phyloP scores from a whole-genome alignment of 2,797 vertebrate genomes.

The Phoebastria nigripes region DNA sequence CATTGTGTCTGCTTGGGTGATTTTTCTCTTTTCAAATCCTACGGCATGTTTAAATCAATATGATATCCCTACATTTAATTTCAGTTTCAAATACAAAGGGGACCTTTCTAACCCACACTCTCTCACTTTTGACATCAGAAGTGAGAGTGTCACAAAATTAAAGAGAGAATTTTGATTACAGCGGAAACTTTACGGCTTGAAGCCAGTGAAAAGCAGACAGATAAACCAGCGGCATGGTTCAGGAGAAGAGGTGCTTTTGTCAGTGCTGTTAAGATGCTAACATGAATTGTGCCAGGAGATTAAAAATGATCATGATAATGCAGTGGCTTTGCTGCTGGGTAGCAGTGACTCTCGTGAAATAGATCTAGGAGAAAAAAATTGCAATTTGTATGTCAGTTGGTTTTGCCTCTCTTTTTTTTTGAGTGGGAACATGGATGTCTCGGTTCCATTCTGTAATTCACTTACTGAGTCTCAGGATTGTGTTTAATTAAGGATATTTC shows the following conservation, averaged over 20 bases:
- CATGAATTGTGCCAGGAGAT: background rate
- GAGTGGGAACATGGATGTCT: background rate
- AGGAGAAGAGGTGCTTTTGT: background rate
- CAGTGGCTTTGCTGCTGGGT: background rate
- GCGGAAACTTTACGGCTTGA: background rate
- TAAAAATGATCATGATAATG: background rate
- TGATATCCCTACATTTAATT: background rate
- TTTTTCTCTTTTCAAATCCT: background rate
- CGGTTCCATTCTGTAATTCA: background rate
- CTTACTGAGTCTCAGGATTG: background rate
- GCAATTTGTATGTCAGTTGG: background rate
- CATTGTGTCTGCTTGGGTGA: background rate
- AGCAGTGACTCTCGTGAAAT: background rate
- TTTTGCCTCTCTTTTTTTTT: background rate
- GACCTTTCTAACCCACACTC: background rate
- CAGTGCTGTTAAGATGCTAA: background rate
- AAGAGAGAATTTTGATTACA: background rate
- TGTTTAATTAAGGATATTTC: background rate
- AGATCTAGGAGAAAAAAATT: background rate
- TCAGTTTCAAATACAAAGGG: background rate
- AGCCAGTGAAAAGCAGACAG: background rate
- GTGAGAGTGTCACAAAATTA: background rate
- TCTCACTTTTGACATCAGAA: background rate
- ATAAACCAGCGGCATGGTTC: background rate
- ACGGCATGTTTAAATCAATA: background rate